Base-by-base conservation (phyloP, 2,888 invertebrate genomes). In the Tipula unca region DNA sequence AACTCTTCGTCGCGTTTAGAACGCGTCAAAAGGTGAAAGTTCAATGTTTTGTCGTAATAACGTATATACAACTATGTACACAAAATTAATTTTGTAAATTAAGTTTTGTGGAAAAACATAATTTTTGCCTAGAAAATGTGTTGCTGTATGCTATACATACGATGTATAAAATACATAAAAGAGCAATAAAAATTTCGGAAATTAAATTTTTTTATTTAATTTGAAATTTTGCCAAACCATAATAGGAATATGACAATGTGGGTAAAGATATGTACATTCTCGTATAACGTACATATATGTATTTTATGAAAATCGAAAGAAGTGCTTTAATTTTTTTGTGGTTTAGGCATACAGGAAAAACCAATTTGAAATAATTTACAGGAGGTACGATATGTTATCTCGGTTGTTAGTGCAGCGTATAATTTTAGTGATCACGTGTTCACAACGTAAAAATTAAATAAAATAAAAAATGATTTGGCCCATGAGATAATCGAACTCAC, bases 91-190 rank as follows among this genome's bases (percentile, higher is more conserved):
- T 25, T 20, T 25, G 1, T 10, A 25, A 69, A 69, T 69, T 69
- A 69, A 69, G 69, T 69, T 69, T 69, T 69, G 69, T 69, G 13
- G 69, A 69, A 69, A 69, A 69, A 69, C 69, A 69, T 69, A 69
- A 69, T 69, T 69, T 54, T 69, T 25, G 69, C 69, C 69, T 69
- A 25, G 69, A 25, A 69, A 69, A 69, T 69, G 25, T 69, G 69
- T 69, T 69, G 8, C 3, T 25, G 10, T 25, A 3, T 32, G 32
- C 8, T 10, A 25, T 69, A 25, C 1, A 17, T 25, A 69, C 69
- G 25, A 20, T 20, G 25, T 69, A 69, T 8, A 69, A 17, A 48
- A 48, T 48, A 48, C 17, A 48, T 48, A 48, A 69, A 69, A 69
- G 3, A 69, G 69, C 69, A 10, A 69, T 69, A 69, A 69, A 69